phyloP scores from a whole-genome alignment of 2,888 invertebrate genomes.

The Hypolimnas misippus region DNA sequence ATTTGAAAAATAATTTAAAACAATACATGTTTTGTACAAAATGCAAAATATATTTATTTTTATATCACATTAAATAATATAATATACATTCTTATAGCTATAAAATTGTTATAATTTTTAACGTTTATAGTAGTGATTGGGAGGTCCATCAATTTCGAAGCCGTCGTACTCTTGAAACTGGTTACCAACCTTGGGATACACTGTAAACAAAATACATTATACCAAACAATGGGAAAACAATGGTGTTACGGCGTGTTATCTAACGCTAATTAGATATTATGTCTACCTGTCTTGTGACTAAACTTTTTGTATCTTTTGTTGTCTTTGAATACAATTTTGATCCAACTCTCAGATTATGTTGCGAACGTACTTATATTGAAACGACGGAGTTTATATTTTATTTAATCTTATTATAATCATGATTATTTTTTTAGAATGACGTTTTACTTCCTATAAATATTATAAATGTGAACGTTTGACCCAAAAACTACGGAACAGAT shows the following conservation, averaged over 20 bases:
- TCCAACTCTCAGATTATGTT: not conserved
- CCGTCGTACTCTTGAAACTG: slow-evolving; percentile 68
- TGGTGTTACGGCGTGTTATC: slow-evolving; percentile 48
- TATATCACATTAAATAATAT: not conserved
- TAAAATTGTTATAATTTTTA: slow-evolving; percentile 6
- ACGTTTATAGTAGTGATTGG: slow-evolving; percentile 44
- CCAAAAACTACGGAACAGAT: too few relatives aligned
- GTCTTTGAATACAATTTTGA: slow-evolving; percentile 14
- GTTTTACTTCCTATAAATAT: too few relatives aligned
- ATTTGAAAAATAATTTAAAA: not conserved
- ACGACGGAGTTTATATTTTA: not conserved
- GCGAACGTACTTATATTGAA: not conserved
- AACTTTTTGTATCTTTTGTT: slow-evolving; percentile 24
- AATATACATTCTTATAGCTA: slow-evolving; percentile 9
- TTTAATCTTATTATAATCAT: not conserved
- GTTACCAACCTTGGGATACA: slow-evolving; percentile 59
- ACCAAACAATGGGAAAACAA: slow-evolving; percentile 44
- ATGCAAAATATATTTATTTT: slow-evolving; percentile 5
- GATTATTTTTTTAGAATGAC: too few relatives aligned
- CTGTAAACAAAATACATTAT: slow-evolving; percentile 54
- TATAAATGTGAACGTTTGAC: too few relatives aligned
- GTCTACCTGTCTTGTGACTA: slow-evolving; percentile 26
- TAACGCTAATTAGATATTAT: slow-evolving; percentile 52
- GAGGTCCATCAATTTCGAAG: slow-evolving; percentile 60
- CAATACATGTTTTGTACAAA: slow-evolving; percentile 11